Base-by-base conservation (phyloP, 2,113 vertebrate species). In the Apodemus speciosus region DNA sequence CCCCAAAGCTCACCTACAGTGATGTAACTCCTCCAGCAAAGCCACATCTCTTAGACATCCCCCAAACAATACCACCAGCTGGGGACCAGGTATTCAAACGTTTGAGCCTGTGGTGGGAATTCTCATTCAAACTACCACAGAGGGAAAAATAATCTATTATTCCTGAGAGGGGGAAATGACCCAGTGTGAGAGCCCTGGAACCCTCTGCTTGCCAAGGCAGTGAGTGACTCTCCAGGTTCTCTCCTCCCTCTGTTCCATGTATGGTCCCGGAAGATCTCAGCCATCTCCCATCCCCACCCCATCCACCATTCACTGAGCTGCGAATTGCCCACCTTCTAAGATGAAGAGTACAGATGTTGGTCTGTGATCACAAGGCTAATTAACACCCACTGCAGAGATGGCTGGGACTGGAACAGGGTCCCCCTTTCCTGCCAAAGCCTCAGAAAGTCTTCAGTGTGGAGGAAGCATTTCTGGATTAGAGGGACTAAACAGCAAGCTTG, bases 381-480 rank as follows among this genome's bases (percentile, higher is more conserved):
- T 76, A 87, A 30, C 80, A 95, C 86, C 89, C 89, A 89, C 51
- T 75, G 64, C 64, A 68, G 58, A 40, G 23, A 6, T 2, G 87
- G 51, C 46, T 15, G 20, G 49, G n/a, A 10, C 4, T 6, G 84
- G 23, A 69, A 20, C 15, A 30, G 14, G 77, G 56, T 14, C 6
- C 40, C 27, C 35, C 9, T 27, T 38, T 71, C 53, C 46, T 2
- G 0, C 3, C 62, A 16, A 53, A 49, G 64, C 5, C 51, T 83
- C 40, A 38, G 56, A 68, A 72, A 79, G 51, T 18, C 11, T 18
- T 80, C 2, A 0, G 35, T 32, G 66, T 68, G 80, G 30, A 23
- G 71, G 53, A 66, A 89, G 92, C 88, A 21, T 32, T 66, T 66
- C 68, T 91, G 30, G 81, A 13, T 4, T 25, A 53, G 56, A 88